Percentiles rank a stretch among this genome's conserved stretches.
Conservation (phyloP, 2,113 vertebrate genomes). For the Chionomys nivalis region DNA sequence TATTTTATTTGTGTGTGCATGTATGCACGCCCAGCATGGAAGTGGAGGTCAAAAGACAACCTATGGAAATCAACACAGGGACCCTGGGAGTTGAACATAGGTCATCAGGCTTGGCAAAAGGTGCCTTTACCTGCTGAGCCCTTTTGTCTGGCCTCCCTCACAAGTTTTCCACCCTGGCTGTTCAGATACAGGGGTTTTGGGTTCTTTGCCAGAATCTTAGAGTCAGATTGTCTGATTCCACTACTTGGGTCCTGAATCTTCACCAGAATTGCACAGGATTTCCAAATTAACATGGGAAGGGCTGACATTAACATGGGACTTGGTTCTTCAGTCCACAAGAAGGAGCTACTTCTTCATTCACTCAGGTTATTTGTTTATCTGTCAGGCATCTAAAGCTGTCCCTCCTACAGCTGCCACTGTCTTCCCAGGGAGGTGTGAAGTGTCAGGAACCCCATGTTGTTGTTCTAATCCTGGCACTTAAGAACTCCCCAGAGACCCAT, state of each 20-base stretch:
- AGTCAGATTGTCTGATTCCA: rapidly evolving
- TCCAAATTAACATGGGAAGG: background rate
- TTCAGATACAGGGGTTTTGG: background rate
- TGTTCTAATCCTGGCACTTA: background rate
- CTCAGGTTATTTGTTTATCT: background rate
- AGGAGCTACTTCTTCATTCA: too few species aligned
- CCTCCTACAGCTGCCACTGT: too few species aligned
- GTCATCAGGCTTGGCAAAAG: background rate
- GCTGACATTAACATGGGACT: background rate
- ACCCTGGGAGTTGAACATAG: background rate
- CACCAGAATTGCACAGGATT: background rate
- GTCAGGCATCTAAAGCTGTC: background rate
- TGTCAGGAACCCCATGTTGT: too few species aligned
- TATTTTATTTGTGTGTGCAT: background rate
- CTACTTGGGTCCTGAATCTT: background rate
- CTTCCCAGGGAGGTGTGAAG: background rate
- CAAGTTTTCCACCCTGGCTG: background rate
- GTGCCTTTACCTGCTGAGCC: background rate
- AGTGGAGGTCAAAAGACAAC: background rate
- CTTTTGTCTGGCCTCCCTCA: background rate
- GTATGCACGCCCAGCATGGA: background rate
- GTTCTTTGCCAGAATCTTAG: background rate
- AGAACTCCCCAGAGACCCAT: too few species aligned
- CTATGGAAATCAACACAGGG: background rate
- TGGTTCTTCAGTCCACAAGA: background rate